phyloP scores from a whole-genome alignment of 2,113 vertebrate species.

The Lagenorhynchus albirostris region DNA sequence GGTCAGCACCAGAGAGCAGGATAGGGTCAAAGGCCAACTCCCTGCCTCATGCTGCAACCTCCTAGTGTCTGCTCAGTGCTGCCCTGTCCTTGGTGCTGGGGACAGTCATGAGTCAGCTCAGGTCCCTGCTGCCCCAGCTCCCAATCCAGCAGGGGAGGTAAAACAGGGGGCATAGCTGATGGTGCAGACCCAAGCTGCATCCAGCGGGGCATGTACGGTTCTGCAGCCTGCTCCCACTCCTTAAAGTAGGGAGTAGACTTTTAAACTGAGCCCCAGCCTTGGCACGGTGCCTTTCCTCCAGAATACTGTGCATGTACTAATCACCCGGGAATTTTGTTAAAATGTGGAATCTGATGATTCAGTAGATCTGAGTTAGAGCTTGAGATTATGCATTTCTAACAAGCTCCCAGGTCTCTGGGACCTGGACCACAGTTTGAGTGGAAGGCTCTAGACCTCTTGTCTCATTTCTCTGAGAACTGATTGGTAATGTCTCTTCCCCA shows the following conservation, averaged over 20 bases:
- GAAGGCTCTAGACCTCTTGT: neutral
- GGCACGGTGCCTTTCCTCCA: neutral
- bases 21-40: neutral
- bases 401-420: neutral
- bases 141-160: neutral
- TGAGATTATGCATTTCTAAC: neutral
- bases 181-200: neutral
- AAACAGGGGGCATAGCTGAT: neutral
- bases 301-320: neutral
- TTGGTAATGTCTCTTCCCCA: neutral
- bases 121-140: neutral
- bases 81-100: conserved; percentile 65
- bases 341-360: neutral
- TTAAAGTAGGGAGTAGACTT: neutral
- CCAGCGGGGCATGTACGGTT: neutral
- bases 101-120: neutral
- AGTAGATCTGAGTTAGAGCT: neutral
- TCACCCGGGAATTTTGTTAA: neutral
- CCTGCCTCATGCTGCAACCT: neutral
- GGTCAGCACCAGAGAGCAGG: neutral
- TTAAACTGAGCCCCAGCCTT: neutral
- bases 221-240: neutral
- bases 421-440: neutral
- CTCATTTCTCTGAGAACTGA: neutral
- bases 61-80: neutral